Base-by-base conservation (phyloP, 2,888 invertebrate species). In the Pseudanteris insignis region DNA sequence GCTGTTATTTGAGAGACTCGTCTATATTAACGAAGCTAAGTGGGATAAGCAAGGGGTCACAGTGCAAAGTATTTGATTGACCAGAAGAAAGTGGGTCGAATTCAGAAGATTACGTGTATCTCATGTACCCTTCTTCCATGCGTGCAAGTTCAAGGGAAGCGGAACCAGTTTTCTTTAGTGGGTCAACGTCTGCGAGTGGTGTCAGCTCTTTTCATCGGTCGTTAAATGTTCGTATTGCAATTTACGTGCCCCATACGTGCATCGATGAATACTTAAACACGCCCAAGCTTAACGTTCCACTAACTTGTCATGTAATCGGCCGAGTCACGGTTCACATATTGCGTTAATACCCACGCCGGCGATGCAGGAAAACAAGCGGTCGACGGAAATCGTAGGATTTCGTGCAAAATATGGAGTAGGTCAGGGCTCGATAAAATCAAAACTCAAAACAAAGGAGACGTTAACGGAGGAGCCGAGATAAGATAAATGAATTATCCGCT, bases 141-240 rank as follows among this genome's bases (percentile, higher is more conserved):
- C 46, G 54, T 47, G 53, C 65, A 63, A 57, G 70, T 64, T 69
- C 71, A 71, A 74, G 74, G 76, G 73, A 75, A 77, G 78, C 74
- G 71, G 76, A 73, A 79, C 79, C 78, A 77, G 75, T 77, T 78
- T n/a, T 79, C 57, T 69, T 70, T 70, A 79, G 78, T 79, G 76
- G 79, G 79, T 79, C 79, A 79, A 75, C 75, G 74, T 74, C 74
- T 72, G 66, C 64, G 54, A 58, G 66, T 68, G 67, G 62, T 64
- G 67, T 67, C 64, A 66, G 66, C 41, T 55, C 54, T 59, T n/a
- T 63, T 54, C 63, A 54, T 61, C 60, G 60, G 43, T 54, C 50
- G 44, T 50, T 55, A 61, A 55, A 55, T 46, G 55, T 53, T 55
- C 50, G 50, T 50, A 60, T 54, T 60, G 60, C 54, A 60, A 60